Percentiles rank a stretch among this genome's conserved stretches.
phyloP scores from a whole-genome alignment of 2,888 invertebrate species.

The Phorcus lineatus region DNA sequence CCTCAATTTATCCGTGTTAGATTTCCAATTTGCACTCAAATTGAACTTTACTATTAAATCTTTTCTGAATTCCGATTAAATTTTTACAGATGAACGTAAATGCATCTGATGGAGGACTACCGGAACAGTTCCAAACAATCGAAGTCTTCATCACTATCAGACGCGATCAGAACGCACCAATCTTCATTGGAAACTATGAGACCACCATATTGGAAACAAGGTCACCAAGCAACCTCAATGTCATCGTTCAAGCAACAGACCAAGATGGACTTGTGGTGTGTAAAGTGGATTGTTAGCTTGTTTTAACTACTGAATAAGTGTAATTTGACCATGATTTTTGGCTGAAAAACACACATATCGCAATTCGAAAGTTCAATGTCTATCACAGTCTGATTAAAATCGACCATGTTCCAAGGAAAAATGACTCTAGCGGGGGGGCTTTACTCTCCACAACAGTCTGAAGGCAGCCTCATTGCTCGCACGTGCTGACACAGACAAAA shows the following conservation, averaged over 20 bases:
- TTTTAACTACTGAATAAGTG: too few relatives aligned
- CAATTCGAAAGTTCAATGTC: too few relatives aligned
- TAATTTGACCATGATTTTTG: too few relatives aligned
- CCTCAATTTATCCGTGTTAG: too few relatives aligned
- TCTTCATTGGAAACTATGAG: constrained; percentile 34
- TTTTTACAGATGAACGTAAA: constrained; percentile 49
- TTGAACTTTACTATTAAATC: not conserved
- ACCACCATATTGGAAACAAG: constrained; percentile 42
- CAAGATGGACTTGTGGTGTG: constrained; percentile 11
- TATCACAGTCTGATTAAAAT: too few relatives aligned
- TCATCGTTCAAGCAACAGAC: constrained; percentile 6
- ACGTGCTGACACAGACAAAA: too few relatives aligned
- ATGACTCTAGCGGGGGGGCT: too few relatives aligned
- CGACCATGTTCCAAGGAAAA: too few relatives aligned
- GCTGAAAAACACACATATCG: too few relatives aligned
- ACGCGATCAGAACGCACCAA: constrained; percentile 51
- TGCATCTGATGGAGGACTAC: constrained; percentile 57
- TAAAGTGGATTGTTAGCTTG: not conserved
- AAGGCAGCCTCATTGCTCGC: too few relatives aligned
- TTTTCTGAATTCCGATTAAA: not conserved
- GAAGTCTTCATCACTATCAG: constrained; percentile 55
- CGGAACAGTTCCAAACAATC: constrained; percentile 44
- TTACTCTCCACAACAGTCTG: too few relatives aligned
- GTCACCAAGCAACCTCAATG: not conserved
- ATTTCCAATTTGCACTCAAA: too few relatives aligned